Percentiles rank a stretch among this genome's conserved stretches.
Evolutionary conservation across 1,140 invertebrate genomes (phyloP).

Genomic region (roundworm (Caenorhabditis elegans)): DNA sequence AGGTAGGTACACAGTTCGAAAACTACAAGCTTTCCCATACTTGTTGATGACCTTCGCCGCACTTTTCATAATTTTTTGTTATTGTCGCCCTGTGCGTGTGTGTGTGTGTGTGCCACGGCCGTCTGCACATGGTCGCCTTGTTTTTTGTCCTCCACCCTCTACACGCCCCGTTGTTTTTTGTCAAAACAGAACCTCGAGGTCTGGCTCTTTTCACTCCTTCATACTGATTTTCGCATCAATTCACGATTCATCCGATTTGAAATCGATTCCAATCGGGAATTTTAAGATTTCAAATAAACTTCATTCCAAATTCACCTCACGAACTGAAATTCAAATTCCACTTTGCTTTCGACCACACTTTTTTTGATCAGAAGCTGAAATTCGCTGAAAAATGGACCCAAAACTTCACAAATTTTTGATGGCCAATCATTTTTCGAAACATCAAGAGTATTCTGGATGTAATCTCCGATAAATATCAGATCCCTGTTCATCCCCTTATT

Average conservation of each 20-base stretch:
- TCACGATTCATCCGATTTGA: not conserved
- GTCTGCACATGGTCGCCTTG: not conserved
- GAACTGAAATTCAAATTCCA: not conserved
- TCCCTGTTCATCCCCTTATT: not conserved
- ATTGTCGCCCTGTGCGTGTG: too few relatives aligned
- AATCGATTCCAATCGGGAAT: not conserved
- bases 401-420: not conserved
- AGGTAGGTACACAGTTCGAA: not conserved
- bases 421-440: not conserved
- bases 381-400: not conserved
- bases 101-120: not conserved
- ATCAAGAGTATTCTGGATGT: not conserved
- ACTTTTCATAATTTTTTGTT: slow-evolving; percentile 24
- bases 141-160: not conserved
- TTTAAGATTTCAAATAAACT: too few relatives aligned
- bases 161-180: not conserved
- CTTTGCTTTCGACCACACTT: too few relatives aligned
- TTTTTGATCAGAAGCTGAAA: too few relatives aligned
- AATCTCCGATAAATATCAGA: not conserved
- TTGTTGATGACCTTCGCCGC: not conserved
- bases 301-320: too few relatives aligned
- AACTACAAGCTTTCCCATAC: not conserved
- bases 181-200: slow-evolving; percentile 22
- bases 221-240: slow-evolving; percentile 10
- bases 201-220: not conserved